phyloP scores from a whole-genome alignment of 1,140 invertebrate genomes.

The Argopecten irradians region DNA sequence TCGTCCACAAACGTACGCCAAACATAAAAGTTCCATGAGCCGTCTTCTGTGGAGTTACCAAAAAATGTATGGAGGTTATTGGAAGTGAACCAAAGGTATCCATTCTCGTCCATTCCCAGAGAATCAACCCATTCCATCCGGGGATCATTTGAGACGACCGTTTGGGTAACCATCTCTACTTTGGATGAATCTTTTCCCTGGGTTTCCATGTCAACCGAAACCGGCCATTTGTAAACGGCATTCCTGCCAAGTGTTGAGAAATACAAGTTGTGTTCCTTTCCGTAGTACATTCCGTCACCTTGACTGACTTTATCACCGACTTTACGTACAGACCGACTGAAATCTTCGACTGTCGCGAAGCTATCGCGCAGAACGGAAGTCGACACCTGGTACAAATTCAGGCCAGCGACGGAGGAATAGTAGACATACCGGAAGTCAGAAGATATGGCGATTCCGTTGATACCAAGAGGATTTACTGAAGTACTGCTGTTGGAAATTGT shows the following conservation, averaged over 20 bases:
- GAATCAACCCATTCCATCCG: constrained; percentile 48
- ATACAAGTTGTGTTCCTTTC: constrained; percentile 37
- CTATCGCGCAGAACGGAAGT: constrained; percentile 39
- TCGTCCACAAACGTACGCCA: constrained; percentile 45
- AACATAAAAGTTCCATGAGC: constrained; percentile 41
- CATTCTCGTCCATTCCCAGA: constrained; percentile 35
- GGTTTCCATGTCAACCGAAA: neutral
- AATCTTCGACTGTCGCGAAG: neutral
- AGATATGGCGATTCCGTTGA: constrained; percentile 53
- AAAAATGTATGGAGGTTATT: constrained; percentile 47
- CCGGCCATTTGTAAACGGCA: constrained; percentile 40
- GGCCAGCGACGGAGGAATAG: constrained; percentile 36
- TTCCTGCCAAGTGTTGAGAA: constrained; percentile 43
- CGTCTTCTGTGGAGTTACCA: neutral
- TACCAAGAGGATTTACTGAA: constrained; percentile 2
- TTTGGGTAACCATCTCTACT: neutral
- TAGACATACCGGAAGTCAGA: constrained; percentile 48
- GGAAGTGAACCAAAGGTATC: constrained; percentile 48
- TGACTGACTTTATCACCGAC: constrained; percentile 41
- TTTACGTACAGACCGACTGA: neutral
- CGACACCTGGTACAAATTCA: constrained; percentile 46
- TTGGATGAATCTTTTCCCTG: neutral
- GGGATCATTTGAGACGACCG: constrained; percentile 23
- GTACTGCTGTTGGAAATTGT: constrained; percentile 32
- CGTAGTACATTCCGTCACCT: constrained; percentile 41